A percentile compares a stretch with the other conserved stretches of the same genome.
Conservation (phyloP, 2,113 vertebrate species). For the Baryphthengus martii region DNA sequence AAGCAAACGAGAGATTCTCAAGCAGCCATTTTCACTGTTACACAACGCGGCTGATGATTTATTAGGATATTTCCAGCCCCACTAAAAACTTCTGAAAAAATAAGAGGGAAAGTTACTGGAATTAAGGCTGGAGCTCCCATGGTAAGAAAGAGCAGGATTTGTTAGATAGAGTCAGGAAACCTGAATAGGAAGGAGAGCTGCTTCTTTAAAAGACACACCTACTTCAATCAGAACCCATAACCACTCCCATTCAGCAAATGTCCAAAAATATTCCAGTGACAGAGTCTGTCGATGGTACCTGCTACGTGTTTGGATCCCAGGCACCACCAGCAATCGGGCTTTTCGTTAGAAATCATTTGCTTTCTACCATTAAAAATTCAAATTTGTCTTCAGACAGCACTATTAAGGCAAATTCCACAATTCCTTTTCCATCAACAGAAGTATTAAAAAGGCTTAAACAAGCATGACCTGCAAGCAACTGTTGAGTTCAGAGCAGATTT, state of each 20-base stretch:
- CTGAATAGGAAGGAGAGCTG: not conserved
- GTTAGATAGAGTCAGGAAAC: not conserved
- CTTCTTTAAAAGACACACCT: not conserved
- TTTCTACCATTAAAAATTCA: constrained; percentile 21
- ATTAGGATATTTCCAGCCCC: not conserved
- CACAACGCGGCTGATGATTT: not conserved
- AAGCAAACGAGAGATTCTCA: not conserved
- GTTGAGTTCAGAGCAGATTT: not conserved
- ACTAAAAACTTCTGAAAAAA: not conserved
- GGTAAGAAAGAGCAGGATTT: not conserved
- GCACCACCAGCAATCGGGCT: not conserved
- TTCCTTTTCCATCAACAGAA: constrained; percentile 3
- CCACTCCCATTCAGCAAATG: not conserved
- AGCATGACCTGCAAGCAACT: not conserved
- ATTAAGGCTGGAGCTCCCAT: not conserved
- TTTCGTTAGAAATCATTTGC: not conserved
- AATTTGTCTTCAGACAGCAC: constrained; percentile 26
- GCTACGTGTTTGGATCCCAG: not conserved
- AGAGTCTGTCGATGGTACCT: not conserved
- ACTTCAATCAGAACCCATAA: not conserved
- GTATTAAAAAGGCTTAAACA: constrained; percentile 8
- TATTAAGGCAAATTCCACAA: not conserved
- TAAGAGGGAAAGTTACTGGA: not conserved
- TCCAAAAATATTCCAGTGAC: not conserved
- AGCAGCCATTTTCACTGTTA: not conserved